These are phyloP conservation scores for Epinotia brunnichana DNA, from an alignment of 2,888 invertebrate species.

Conservation along the genomic window DNA sequence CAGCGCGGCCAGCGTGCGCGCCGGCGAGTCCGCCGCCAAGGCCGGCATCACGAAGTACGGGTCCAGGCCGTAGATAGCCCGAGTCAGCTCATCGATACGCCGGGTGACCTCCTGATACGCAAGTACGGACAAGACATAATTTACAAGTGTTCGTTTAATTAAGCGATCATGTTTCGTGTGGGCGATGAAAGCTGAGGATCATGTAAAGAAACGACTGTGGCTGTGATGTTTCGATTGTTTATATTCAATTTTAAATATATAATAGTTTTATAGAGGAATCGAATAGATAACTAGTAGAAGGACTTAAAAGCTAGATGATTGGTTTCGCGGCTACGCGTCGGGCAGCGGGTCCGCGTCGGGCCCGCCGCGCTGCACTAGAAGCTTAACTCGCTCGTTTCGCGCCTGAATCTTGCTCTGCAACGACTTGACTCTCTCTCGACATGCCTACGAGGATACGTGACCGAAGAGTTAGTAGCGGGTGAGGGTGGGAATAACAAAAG, in stretches of 20 bases:
- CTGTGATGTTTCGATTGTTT: slow-evolving; percentile 75
- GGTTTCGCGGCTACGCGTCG: slow-evolving; percentile 83
- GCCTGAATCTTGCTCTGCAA: slow-evolving; percentile 94
- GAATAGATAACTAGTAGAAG: slow-evolving; percentile 67
- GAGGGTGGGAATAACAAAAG: slow-evolving; percentile 75
- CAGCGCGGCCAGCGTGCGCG: slow-evolving; percentile 70
- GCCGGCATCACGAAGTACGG: slow-evolving; percentile 86
- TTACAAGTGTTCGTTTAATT: slow-evolving; percentile 71
- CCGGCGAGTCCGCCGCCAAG: slow-evolving; percentile 86
- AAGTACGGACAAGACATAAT: slow-evolving; percentile 81
- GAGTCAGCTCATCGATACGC: slow-evolving; percentile 88
- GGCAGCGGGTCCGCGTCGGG: slow-evolving; percentile 90
- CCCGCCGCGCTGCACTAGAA: slow-evolving; percentile 93
- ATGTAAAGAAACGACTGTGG: slow-evolving; percentile 74
- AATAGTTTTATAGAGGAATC: slow-evolving; percentile 67
- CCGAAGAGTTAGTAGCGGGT: slow-evolving; percentile 72
- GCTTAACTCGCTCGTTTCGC: slow-evolving; percentile 94
- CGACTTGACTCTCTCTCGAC: slow-evolving; percentile 92
- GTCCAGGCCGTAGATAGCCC: slow-evolving; percentile 89
- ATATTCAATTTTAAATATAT: slow-evolving; percentile 65
- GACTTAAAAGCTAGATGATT: slow-evolving; percentile 65
- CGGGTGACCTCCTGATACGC: slow-evolving; percentile 88
- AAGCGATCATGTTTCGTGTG: slow-evolving; percentile 51
- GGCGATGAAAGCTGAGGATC: slow-evolving; percentile 58
- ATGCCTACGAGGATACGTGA: slow-evolving; percentile 86